phyloP scores from a whole-genome alignment of 2,797 vertebrate genomes.

The Buceros bicornis region DNA sequence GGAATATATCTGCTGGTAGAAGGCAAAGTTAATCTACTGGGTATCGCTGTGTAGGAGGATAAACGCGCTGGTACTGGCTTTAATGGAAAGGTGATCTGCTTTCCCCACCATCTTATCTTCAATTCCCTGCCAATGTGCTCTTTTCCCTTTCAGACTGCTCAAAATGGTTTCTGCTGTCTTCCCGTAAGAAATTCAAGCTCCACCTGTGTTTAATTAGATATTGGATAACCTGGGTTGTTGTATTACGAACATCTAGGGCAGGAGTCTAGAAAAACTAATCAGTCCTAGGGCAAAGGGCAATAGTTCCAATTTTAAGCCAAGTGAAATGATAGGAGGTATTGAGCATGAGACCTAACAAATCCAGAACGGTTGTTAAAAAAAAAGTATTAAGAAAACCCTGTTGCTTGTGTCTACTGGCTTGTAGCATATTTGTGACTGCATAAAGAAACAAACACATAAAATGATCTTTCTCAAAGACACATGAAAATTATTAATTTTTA shows the following conservation, averaged over 20 bases:
- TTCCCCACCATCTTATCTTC: slow-evolving; percentile 6
- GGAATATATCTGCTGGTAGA: not conserved
- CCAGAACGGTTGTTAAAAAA: not conserved
- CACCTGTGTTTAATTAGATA: slow-evolving; percentile 69
- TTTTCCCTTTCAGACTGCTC: slow-evolving; percentile 8
- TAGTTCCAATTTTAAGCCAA: slow-evolving; percentile 46
- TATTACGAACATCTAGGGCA: slow-evolving; percentile 50
- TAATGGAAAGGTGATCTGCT: not conserved
- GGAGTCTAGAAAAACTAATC: slow-evolving; percentile 61
- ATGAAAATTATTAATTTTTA: not conserved
- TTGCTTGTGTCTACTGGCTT: not conserved
- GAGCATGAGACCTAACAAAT: not conserved
- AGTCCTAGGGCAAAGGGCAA: slow-evolving; percentile 41
- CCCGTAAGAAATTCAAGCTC: slow-evolving; percentile 15
- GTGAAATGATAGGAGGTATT: not conserved
- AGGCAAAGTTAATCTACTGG: not conserved
- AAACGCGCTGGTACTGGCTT: not conserved
- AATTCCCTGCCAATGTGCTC: not conserved
- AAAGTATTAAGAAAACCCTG: not conserved
- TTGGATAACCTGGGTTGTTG: slow-evolving; percentile 66
- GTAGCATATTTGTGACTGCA: not conserved
- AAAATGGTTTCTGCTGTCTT: slow-evolving; percentile 46
- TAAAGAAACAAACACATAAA: not conserved
- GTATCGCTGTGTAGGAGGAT: not conserved
- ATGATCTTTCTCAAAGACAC: not conserved